Base-by-base conservation (phyloP, 2,113 vertebrate species). In the Phylloscopus trochiloides region DNA sequence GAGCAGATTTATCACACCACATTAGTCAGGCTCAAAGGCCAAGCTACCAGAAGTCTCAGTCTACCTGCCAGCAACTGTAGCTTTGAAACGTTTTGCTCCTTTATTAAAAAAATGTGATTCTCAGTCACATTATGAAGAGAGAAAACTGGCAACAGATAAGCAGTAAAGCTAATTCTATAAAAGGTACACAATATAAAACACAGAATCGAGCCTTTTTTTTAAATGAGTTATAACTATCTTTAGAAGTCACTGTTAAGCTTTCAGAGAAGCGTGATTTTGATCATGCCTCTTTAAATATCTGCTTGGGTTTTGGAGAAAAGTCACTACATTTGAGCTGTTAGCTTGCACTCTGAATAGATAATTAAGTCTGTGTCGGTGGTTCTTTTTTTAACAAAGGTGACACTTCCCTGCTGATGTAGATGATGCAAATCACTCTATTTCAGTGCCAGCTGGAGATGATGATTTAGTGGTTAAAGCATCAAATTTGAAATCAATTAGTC, bases 341-440 rank as follows among this genome's bases (percentile, higher is more conserved):
- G 72, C 72, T 93, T 84, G 86, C 79, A 94, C 76, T 86, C 47
- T 82, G 92, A 94, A 90, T 66, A 92, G 88, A 90, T 95, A 97
- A 95, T 96, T 95, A 96, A 96, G 95, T 88, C 90, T 96, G 68
- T 88, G 90, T 96, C 2, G 78, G 96, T 92, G 92, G 95, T 94
- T 96, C 96, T 88, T 96, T 96, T 97, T 97, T 96, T 96, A 95
- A 95, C 90, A 86, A 81, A 95, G 93, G 94, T 95, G 94, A 93
- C 96, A 92, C 92, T 96, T 96, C 72, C 73, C 88, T 86, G 79
- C 88, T 92, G 94, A 96, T 88, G 86, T 61, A 97, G 86, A 96
- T 96, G 94, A 96, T 96, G 92, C 78, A 96, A 94, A 94, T 94
- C 75, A 74, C 75, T 95, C 88, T 18, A 82, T 92, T 94, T 94